A percentile compares a stretch with the other conserved stretches of the same genome.
Evolutionary conservation across 2,113 vertebrate genomes (phyloP).

Genomic region (Athene cunicularia): DNA sequence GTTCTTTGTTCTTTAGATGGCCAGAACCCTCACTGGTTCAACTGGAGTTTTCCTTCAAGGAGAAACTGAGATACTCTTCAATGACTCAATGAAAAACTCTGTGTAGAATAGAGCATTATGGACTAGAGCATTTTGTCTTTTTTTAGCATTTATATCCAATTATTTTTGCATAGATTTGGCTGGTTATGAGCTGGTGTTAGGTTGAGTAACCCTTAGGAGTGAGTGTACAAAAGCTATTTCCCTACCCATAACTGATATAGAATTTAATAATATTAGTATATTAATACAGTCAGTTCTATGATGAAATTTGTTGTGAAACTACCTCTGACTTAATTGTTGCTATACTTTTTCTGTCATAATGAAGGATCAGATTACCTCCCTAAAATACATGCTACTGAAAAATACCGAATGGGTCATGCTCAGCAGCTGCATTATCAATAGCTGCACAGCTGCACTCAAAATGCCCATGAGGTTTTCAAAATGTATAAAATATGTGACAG

Average conservation of each 20-base stretch:
- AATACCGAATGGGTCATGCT: background rate
- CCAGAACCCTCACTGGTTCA: background rate
- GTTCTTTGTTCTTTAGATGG: background rate
- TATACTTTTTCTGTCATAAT: background rate
- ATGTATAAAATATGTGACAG: background rate
- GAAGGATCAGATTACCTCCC: background rate
- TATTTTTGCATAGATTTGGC: background rate
- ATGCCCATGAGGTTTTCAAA: background rate
- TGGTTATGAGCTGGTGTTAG: background rate
- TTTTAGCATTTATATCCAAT: background rate
- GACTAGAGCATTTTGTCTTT: background rate
- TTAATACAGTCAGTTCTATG: background rate
- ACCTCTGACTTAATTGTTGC: background rate
- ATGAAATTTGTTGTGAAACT: background rate
- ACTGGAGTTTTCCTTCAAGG: background rate
- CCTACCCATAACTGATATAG: background rate
- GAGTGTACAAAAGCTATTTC: background rate
- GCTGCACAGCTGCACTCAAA: background rate
- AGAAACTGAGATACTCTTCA: background rate
- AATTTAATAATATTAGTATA: background rate
- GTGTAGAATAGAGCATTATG: background rate
- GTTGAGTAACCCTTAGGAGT: background rate
- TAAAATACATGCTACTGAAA: background rate
- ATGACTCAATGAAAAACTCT: background rate
- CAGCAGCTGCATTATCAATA: background rate